Evolutionary conservation across 2,113 vertebrate genomes (phyloP).

Genomic region (Dicaeum eximium): DNA sequence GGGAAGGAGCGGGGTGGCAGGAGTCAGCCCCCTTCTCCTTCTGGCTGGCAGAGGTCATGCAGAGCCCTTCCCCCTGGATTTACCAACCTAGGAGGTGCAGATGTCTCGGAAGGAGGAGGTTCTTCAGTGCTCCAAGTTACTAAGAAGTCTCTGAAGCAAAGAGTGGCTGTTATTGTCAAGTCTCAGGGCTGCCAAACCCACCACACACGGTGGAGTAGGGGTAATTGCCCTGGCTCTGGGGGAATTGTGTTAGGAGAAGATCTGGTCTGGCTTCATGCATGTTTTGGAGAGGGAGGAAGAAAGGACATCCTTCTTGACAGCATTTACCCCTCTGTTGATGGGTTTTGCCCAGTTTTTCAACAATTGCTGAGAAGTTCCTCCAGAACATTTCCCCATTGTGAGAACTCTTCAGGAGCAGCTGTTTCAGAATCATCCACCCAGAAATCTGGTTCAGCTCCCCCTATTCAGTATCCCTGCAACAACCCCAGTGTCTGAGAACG

Average conservation of each 20-base stretch:
- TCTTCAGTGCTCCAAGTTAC: not conserved
- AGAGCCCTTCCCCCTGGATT: not conserved
- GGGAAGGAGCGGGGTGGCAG: not conserved
- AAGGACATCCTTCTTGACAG: not conserved
- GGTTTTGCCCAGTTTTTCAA: not conserved
- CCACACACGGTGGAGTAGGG: fast-evolving
- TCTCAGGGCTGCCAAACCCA: not conserved
- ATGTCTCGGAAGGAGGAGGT: not conserved
- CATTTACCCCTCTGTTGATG: not conserved
- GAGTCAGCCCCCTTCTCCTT: not conserved
- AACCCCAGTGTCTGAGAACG: not conserved
- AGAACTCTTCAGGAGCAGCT: not conserved
- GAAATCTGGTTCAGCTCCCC: not conserved
- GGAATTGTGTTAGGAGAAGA: not conserved
- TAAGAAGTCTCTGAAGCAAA: not conserved
- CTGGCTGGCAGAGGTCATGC: not conserved
- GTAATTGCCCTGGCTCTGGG: not conserved
- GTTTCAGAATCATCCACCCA: not conserved
- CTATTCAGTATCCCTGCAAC: not conserved
- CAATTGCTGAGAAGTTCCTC: not conserved
- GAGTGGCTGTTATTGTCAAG: not conserved
- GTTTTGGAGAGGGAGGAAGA: not conserved
- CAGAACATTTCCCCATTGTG: not conserved
- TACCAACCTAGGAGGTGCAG: not conserved
- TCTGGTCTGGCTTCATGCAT: not conserved